These are phyloP conservation scores for Epinotia ramella DNA, from an alignment of 2,888 invertebrate species.

Conservation along the genomic window DNA sequence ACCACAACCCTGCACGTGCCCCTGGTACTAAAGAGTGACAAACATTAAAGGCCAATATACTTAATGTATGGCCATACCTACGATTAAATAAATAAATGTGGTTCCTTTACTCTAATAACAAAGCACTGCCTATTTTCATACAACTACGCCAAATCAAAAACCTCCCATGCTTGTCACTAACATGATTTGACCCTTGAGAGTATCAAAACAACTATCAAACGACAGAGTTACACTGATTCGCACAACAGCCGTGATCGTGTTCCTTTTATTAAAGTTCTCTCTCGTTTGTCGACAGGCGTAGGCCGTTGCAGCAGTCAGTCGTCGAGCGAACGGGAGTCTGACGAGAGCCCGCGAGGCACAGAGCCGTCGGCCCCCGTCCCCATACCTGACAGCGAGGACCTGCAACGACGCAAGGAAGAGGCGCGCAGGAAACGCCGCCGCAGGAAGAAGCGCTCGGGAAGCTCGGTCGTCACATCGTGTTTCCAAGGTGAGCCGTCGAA, in stretches of 20 bases:
- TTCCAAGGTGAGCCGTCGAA: slow-evolving; percentile 89
- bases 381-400: slow-evolving; percentile 86
- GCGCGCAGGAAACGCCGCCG: slow-evolving; percentile 94
- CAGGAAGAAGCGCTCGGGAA: slow-evolving; percentile 96
- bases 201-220: too few relatives aligned
- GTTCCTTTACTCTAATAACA: too few relatives aligned
- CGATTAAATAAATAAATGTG: too few relatives aligned
- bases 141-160: too few relatives aligned
- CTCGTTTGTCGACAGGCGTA: slow-evolving; percentile 70
- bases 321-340: slow-evolving; percentile 83
- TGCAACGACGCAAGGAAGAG: slow-evolving; percentile 93
- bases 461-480: slow-evolving; percentile 94
- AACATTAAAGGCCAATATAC: too few relatives aligned
- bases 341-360: slow-evolving; percentile 73
- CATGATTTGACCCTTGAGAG: too few relatives aligned
- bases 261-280: slow-evolving; percentile 14
- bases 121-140: too few relatives aligned
- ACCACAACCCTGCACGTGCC: too few relatives aligned
- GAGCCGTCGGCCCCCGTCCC: slow-evolving; percentile 85
- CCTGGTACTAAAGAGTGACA: too few relatives aligned
- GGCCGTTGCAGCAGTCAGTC: slow-evolving; percentile 84
- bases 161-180: too few relatives aligned
- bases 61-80: too few relatives aligned
- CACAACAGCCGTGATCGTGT: neutral
- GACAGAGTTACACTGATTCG: too few relatives aligned